Percentiles rank a stretch among this genome's conserved stretches.
Evolutionary conservation across 2,888 invertebrate species (phyloP).

Genomic region (Helobdella robusta): DNA sequence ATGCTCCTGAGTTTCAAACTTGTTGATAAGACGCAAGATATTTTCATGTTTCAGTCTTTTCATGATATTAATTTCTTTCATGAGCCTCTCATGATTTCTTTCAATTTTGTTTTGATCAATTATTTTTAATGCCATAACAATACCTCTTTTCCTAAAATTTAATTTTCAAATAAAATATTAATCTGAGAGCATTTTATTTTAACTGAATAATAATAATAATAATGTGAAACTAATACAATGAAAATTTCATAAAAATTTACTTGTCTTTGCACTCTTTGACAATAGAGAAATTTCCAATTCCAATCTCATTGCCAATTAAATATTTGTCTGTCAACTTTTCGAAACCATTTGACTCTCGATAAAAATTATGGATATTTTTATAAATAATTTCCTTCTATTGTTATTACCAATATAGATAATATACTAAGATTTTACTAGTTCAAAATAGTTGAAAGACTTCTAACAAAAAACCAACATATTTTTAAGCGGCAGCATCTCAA

Average conservation of each 20-base stretch:
- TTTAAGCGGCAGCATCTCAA: no score
- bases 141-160: conserved; percentile 9
- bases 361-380: no score
- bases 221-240: not conserved
- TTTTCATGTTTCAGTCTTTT: conserved; percentile 80
- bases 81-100: conserved; percentile 67
- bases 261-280: conserved; percentile 69
- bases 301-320: conserved; percentile 70
- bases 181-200: not conserved
- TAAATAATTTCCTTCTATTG: no score
- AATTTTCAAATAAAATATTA: not conserved
- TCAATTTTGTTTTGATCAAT: conserved; percentile 89
- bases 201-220: not conserved
- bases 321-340: conserved; percentile 54
- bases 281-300: conserved; percentile 90
- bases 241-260: conserved; percentile 46
- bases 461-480: no score
- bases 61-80: conserved; percentile 81
- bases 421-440: no score
- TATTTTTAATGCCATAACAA: conserved; percentile 69
- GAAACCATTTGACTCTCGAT: conserved; percentile 10
- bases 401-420: no score
- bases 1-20: conserved; percentile 76
- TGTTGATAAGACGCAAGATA: conserved; percentile 81
- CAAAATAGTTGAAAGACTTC: no score